Base-by-base conservation (phyloP, 2,797 vertebrate species). In the Cetoscarus ocellatus region DNA sequence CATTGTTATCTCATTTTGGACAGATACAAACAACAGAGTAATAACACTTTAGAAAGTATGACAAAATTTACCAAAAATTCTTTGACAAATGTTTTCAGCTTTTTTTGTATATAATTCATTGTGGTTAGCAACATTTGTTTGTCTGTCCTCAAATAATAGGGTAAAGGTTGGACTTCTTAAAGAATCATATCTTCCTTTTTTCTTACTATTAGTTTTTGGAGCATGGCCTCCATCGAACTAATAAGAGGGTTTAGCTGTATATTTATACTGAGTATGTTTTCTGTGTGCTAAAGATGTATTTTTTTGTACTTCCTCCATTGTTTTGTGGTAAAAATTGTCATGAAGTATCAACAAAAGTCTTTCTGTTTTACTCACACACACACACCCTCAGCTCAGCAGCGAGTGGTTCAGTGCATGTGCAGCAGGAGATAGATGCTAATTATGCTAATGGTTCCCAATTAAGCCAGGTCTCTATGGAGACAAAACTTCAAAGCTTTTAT, bases 391-490 rank as follows among this genome's bases (percentile, higher is more conserved):
- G 45, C 51, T 67, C 13, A 50, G 35, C 0, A 19, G 19, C 2
- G 5, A 68, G 44, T 6, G 57, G 79, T 49, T 63, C 67, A 34
- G 19, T 54, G 71, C 52, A 61, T 47, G 56, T 77, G 83, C 60
- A 69, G 60, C 70, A 42, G 67, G 51, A 85, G 70, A 87, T 73
- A 63, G 52, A 83, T 70, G 79, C 79, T 85, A 87, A 88, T 88
- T 85, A 88, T 87, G 84, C 67, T 87, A 88, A 90, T 91, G 68
- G n/a, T 58, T 60, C 66, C 67, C 71, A 90, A 84, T 89, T 82
- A 91, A 80, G 48, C 44, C 1, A 43, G 27, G 79, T 89, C 86
- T 89, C 90, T 61, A 83, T 88, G 86, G 89, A 89, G 85, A 90
- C 79, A 34, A 19, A 73, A 81, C 79, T 83, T 91, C 83, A 89